Conservation (phyloP, 2,797 vertebrate species). For the Adrianichthys oophorus region DNA sequence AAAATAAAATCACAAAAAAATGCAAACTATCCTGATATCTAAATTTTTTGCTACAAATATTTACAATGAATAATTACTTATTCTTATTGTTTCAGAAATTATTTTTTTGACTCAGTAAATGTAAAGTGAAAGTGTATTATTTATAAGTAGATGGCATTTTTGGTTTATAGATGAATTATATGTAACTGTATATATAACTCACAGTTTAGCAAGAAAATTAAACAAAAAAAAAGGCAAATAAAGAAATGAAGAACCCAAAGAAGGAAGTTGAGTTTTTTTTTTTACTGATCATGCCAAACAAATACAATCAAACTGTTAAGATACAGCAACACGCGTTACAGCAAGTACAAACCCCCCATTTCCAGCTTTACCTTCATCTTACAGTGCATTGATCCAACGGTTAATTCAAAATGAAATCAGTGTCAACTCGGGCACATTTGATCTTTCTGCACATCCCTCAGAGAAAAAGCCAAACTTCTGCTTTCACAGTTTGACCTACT, state of each 20-base stretch:
- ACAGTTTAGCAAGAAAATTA: not conserved
- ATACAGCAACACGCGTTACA: slow-evolving; percentile 71
- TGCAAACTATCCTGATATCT: no score
- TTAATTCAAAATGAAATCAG: slow-evolving; percentile 57
- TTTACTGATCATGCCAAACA: slow-evolving; percentile 80
- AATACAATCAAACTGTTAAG: slow-evolving; percentile 64
- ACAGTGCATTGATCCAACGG: slow-evolving; percentile 55
- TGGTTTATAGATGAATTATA: no score
- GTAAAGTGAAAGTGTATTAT: no score
- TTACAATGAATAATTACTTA: no score
- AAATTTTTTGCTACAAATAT: no score
- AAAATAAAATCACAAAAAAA: no score
- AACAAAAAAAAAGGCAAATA: not conserved
- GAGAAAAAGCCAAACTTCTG: no score
- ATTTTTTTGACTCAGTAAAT: no score
- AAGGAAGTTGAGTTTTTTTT: slow-evolving; percentile 34
- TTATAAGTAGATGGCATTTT: no score
- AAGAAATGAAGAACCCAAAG: slow-evolving; percentile 19
- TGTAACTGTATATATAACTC: no score
- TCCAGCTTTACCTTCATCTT: not conserved
- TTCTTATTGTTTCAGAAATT: no score
- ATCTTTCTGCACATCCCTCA: slow-evolving; percentile 8
- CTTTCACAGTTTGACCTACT: no score
- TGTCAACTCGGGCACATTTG: slow-evolving; percentile 41
- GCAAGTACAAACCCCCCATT: slow-evolving; percentile 56